A percentile compares a stretch with the other conserved stretches of the same genome.
Conservation (phyloP, 2,113 vertebrate genomes). For the Sceloporus undulatus region DNA sequence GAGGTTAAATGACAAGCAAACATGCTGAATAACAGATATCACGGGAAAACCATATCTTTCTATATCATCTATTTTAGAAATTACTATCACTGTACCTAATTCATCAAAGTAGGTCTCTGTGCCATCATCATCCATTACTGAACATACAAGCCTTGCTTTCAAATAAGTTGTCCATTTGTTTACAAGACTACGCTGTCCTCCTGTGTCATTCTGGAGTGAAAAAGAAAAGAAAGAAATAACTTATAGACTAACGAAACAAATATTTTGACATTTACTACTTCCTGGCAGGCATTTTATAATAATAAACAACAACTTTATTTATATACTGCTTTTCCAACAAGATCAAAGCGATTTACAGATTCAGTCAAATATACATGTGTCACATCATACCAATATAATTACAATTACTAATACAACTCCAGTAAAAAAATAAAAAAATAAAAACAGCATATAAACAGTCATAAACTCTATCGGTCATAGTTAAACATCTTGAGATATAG, state of each 20-base stretch:
- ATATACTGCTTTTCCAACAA: too few relatives aligned
- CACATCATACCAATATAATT: too few relatives aligned
- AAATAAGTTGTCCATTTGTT: constrained; percentile 99
- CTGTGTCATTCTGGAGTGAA: constrained; percentile 89
- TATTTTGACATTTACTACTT: neutral
- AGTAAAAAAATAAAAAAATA: too few relatives aligned
- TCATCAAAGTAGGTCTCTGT: constrained; percentile 97
- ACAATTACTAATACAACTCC: too few relatives aligned
- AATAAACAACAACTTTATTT: too few relatives aligned
- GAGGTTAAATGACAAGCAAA: neutral
- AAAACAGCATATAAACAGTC: too few relatives aligned
- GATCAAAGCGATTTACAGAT: too few relatives aligned
- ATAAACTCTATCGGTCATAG: too few relatives aligned
- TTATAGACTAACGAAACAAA: neutral
- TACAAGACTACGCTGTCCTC: constrained; percentile 96
- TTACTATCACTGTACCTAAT: constrained; percentile 81
- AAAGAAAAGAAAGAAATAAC: neutral
- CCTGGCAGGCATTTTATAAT: neutral
- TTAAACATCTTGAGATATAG: too few relatives aligned
- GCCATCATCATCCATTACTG: constrained; percentile 94
- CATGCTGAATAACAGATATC: constrained; percentile 27
- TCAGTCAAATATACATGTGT: too few relatives aligned
- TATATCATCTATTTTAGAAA: neutral
- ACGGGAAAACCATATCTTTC: neutral
- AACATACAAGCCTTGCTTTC: constrained; percentile 96